Conservation (phyloP, 2,888 invertebrate genomes). For the Halictus ligatus region DNA sequence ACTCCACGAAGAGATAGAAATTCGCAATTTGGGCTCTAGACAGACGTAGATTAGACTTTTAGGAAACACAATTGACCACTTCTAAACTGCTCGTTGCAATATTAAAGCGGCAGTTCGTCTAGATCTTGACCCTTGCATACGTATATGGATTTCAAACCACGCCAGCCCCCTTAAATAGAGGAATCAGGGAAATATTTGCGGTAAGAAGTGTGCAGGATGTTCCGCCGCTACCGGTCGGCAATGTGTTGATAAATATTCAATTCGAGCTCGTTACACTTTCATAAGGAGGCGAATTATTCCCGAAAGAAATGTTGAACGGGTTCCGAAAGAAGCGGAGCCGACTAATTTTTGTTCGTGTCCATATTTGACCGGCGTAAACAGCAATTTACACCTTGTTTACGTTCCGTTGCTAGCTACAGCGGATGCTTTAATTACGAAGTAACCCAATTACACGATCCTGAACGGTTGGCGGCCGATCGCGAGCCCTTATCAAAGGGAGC, state of each 20-base stretch:
- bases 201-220: too few relatives aligned
- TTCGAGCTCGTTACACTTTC: not conserved
- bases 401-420: not conserved
- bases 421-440: not conserved
- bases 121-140: too few relatives aligned
- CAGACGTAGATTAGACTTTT: too few relatives aligned
- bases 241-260: not conserved
- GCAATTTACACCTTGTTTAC: not conserved
- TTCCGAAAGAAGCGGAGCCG: not conserved
- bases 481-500: conserved; percentile 9
- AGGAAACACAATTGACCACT: too few relatives aligned
- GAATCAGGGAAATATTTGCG: too few relatives aligned
- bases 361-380: not conserved
- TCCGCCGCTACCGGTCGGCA: too few relatives aligned
- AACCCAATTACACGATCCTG: conserved; percentile 12
- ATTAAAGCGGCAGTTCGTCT: too few relatives aligned
- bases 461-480: not conserved
- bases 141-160: too few relatives aligned
- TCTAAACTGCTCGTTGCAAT: too few relatives aligned
- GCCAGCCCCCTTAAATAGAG: too few relatives aligned
- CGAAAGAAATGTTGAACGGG: not conserved
- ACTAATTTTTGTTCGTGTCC: not conserved
- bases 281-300: not conserved
- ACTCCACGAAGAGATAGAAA: too few relatives aligned
- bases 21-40: too few relatives aligned